Conservation (phyloP, 2,888 invertebrate species). For the Hirtodrosophila histrioides region DNA sequence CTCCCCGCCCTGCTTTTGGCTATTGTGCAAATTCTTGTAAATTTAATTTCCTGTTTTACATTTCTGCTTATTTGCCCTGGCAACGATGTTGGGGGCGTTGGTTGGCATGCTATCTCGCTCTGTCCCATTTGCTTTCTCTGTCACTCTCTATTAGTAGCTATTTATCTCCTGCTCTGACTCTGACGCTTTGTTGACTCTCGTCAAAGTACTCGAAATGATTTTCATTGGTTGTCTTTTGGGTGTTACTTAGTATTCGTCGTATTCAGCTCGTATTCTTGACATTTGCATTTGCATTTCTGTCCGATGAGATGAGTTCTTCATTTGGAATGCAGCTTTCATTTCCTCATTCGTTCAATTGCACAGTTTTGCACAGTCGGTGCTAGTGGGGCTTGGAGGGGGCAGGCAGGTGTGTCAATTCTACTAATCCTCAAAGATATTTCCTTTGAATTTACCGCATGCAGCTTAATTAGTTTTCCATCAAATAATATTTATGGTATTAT, state of each 20-base stretch:
- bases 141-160: conserved; percentile 16
- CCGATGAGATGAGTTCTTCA: conserved; percentile 36
- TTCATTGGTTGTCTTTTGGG: conserved; percentile 46
- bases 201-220: conserved; percentile 20
- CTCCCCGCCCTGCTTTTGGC: conserved; percentile 14
- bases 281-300: conserved; percentile 39
- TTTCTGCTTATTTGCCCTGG: conserved; percentile 43
- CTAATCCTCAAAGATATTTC: conserved; percentile 3
- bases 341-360: conserved; percentile 59
- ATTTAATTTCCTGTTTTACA: conserved; percentile 73
- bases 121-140: conserved; percentile 3
- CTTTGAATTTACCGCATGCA: conserved; percentile 30
- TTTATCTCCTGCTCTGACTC: conserved; percentile 20
- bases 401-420: conserved; percentile 24
- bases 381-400: background rate
- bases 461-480: conserved; percentile 56
- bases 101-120: background rate
- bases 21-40: conserved; percentile 68
- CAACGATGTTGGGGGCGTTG: conserved; percentile 2
- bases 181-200: conserved; percentile 38
- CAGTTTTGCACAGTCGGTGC: conserved; percentile 6
- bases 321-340: conserved; percentile 66
- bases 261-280: conserved; percentile 39
- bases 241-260: conserved; percentile 44
- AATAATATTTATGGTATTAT: conserved; percentile 2